Conservation (phyloP, 2,113 vertebrate species). For the Oceanodroma tethys region DNA sequence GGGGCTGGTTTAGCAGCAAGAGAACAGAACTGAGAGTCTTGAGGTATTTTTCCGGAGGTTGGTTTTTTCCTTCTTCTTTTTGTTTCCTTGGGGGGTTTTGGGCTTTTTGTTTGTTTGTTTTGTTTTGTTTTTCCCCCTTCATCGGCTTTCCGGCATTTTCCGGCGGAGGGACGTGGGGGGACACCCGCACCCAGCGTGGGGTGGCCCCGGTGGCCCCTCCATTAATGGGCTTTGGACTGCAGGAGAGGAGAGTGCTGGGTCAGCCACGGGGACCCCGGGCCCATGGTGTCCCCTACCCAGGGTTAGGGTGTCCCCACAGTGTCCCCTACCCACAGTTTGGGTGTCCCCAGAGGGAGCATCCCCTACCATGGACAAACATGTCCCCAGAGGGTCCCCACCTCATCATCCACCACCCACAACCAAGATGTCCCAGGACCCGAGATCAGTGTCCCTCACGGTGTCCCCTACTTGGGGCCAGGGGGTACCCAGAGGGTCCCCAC, state of each 20-base stretch:
- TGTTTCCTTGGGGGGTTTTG: not conserved
- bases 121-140: not conserved
- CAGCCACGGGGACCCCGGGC: not conserved
- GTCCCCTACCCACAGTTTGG: not conserved
- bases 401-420: not conserved
- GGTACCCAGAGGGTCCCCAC: not conserved
- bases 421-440: too few species aligned
- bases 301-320: too few species aligned
- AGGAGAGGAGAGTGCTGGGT: not conserved
- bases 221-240: slow-evolving; percentile 80
- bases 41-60: slow-evolving; percentile 73
- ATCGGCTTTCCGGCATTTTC: not conserved
- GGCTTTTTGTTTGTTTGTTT: not conserved
- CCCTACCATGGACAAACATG: not conserved
- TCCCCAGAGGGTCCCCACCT: not conserved
- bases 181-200: not conserved
- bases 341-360: not conserved
- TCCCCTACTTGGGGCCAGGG: not conserved
- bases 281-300: not conserved
- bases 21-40: slow-evolving; percentile 73
- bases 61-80: not conserved
- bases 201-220: slow-evolving; percentile 47
- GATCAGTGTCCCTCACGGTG: not conserved
- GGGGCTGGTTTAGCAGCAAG: slow-evolving; percentile 68
- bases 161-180: not conserved